Conservation (phyloP, 2,797 vertebrate genomes). For the Xiphorhynchus erythropygius region DNA sequence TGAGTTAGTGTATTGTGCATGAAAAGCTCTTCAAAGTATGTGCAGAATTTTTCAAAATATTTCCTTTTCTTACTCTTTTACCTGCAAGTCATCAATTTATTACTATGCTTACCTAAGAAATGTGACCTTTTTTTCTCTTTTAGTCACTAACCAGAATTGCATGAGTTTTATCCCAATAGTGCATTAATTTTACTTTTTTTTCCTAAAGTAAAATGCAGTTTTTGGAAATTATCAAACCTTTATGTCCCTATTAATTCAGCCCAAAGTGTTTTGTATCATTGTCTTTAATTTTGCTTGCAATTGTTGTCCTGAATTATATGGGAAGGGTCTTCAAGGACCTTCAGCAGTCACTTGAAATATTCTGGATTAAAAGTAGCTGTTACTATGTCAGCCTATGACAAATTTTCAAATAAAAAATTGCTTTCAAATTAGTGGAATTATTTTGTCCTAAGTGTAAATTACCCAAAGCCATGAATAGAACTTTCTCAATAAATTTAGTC, state of each 20-base stretch:
- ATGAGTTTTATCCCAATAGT: background rate
- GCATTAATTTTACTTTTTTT: background rate
- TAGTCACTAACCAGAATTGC: background rate
- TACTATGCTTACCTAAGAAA: background rate
- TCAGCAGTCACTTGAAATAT: background rate
- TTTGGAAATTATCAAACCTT: background rate
- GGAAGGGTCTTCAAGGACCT: background rate
- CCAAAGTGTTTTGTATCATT: background rate
- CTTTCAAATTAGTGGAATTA: background rate
- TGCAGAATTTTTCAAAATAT: background rate
- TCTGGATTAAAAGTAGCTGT: background rate
- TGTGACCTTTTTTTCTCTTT: background rate
- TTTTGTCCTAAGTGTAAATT: background rate
- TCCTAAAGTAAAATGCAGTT: background rate
- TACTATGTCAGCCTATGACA: background rate
- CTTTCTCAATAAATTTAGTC: background rate
- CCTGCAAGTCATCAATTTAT: background rate
- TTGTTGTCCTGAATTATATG: background rate
- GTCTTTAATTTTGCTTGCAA: background rate
- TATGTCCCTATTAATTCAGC: background rate
- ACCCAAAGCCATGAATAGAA: background rate
- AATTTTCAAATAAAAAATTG: background rate
- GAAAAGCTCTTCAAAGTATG: background rate
- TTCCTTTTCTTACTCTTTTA: background rate
- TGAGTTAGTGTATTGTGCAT: background rate